phyloP scores from a whole-genome alignment of 2,888 invertebrate species.

The Caenorhabditis angaria region DNA sequence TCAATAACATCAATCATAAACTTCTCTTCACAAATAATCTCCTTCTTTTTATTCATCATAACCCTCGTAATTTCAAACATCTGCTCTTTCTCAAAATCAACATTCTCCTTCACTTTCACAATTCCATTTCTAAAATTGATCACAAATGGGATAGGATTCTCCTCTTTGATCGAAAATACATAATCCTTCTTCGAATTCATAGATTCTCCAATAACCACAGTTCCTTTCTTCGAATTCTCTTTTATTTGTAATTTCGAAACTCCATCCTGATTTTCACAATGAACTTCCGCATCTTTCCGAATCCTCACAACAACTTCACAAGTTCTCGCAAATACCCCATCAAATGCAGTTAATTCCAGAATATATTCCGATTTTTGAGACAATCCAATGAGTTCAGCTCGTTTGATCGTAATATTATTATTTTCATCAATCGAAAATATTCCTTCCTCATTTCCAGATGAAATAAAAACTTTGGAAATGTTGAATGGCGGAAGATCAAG shows the following conservation, averaged over 20 bases:
- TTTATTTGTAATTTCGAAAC: constrained; percentile 1
- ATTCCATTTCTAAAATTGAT: constrained; percentile 37
- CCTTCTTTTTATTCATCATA: constrained; percentile 3
- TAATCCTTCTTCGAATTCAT: background rate
- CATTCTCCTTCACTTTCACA: constrained; percentile 21
- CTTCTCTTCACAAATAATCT: constrained; percentile 13
- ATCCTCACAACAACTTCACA: constrained; percentile 12
- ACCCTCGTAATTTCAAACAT: background rate
- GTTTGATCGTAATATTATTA: constrained; percentile 10
- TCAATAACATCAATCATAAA: constrained; percentile 61
- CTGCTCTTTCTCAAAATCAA: constrained; percentile 27
- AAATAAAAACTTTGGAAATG: constrained; percentile 54
- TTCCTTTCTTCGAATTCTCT: constrained; percentile 33
- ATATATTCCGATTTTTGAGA: constrained; percentile 5
- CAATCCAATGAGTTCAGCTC: constrained; percentile 16
- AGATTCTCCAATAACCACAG: constrained; percentile 14
- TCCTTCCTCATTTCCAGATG: constrained; percentile 59
- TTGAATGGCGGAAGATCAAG: constrained; percentile 60
- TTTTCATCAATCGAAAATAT: constrained; percentile 49
- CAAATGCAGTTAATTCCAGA: constrained; percentile 59
- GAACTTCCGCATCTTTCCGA: background rate
- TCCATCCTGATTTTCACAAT: constrained; percentile 7
- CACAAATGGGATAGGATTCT: constrained; percentile 15
- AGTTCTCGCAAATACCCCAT: constrained; percentile 39
- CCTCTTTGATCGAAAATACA: constrained; percentile 10